Conservation (phyloP, 2,888 invertebrate species). For the Cataglyphis livida region DNA sequence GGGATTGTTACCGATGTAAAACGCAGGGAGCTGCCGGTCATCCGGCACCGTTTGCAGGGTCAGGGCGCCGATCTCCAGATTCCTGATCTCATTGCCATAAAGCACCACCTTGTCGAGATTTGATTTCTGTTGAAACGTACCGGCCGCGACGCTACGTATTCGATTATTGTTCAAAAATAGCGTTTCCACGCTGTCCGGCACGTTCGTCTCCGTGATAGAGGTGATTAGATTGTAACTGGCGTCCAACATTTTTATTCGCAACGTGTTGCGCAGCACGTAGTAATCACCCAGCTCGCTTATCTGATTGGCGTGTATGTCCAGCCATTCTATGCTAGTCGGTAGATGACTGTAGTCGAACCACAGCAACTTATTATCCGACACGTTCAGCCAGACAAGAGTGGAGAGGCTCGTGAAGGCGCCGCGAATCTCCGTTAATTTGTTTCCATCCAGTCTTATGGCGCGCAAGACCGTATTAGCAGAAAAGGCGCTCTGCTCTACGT, state of each 20-base stretch:
- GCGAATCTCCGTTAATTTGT: constrained; percentile 92
- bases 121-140: constrained; percentile 90
- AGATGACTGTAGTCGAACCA: constrained; percentile 94
- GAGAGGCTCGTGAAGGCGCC: constrained; percentile 92
- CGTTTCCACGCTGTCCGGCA: constrained; percentile 91
- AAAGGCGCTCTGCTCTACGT: constrained; percentile 92
- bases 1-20: constrained; percentile 93
- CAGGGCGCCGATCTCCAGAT: constrained; percentile 91
- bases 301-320: constrained; percentile 93
- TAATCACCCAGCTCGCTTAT: constrained; percentile 92
- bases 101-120: constrained; percentile 92
- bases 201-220: constrained; percentile 89
- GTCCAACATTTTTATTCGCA: constrained; percentile 92
- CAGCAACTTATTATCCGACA: constrained; percentile 92
- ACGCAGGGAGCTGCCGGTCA: constrained; percentile 91
- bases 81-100: constrained; percentile 91
- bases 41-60: constrained; percentile 89
- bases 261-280: constrained; percentile 88
- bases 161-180: constrained; percentile 91
- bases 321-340: constrained; percentile 91
- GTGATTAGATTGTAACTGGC: constrained; percentile 91
- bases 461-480: constrained; percentile 91
- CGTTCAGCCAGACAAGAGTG: constrained; percentile 92
- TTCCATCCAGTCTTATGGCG: constrained; percentile 92
- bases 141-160: constrained; percentile 90